Evolutionary conservation across 1,140 invertebrate genomes (phyloP), one percentile per base, ranked within the genome.

Genomic region (Parasteatoda tepidariorum): DNA sequence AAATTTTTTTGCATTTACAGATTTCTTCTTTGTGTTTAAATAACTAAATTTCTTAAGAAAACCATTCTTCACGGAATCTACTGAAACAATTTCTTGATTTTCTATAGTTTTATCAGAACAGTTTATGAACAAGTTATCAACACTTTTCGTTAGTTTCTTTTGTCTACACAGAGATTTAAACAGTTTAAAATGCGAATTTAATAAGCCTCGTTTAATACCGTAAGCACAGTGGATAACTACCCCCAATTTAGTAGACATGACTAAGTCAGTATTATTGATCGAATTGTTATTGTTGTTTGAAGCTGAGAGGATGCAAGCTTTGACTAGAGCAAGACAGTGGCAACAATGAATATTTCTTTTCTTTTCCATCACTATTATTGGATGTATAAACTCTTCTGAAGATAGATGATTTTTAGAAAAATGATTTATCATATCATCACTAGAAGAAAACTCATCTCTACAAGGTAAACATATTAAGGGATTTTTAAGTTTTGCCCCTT

Each of bases 401-500:
- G 34, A 33, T 7, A 64, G 30, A 33, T 84, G 82, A 2, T 22
- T 34, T 41, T 84, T 84, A 2, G 62, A 84, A 75, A 96, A 88
- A 88, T 97, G 95, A 28, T 90, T 86, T 26, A 92, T 89, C 92
- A 96, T 94, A 33, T 91, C 89, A 28, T 92, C 89, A 76, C 92
- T 93, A 41, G 90, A 89, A n/a, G 91, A 90, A 86, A 92, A 92
- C 86, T 92, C 92, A 86, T 92, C 93, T 87, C 94, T 92, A 86
- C 95, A 97, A 78, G 93, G 92, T 0, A 91, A 92, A 88, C 95
- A 97, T 92, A 92, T 87, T 92, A 94, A 84, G 89, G 91, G 0
- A 93, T 94, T 11, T 87, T 84, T 82, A 28, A 92, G 89, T 84
- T 90, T 88, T 9, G 88, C 84, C 34, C 91, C 89, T 22, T 88